Conservation (phyloP, 2,113 vertebrate genomes). For the Percina caprodes region DNA sequence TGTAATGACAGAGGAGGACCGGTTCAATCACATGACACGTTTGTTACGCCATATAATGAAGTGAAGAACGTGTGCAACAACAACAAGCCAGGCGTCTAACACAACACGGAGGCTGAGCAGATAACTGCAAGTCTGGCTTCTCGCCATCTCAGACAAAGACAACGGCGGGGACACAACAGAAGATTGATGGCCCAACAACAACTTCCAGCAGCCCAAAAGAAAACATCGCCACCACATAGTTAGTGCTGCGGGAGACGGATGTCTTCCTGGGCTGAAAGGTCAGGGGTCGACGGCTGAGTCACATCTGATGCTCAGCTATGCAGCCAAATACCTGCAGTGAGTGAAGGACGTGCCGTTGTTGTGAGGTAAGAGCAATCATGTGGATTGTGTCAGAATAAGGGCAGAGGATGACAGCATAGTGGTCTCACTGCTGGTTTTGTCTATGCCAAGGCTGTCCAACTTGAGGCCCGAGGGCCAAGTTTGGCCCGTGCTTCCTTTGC, state of each 20-base stretch:
- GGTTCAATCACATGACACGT: constrained; percentile 7
- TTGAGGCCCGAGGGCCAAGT: too few species aligned
- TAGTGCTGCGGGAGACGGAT: constrained; percentile 77
- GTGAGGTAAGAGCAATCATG: constrained; percentile 61
- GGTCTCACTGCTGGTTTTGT: constrained; percentile 20
- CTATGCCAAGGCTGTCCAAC: background rate
- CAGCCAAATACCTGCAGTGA: constrained; percentile 15
- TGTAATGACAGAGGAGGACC: background rate
- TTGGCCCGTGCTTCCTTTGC: too few species aligned
- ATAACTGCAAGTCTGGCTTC: constrained; percentile 29
- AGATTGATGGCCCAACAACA: constrained; percentile 67
- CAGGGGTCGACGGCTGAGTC: constrained; percentile 63
- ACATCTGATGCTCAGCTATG: constrained; percentile 62
- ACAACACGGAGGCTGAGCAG: constrained; percentile 37
- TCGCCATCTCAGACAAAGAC: constrained; percentile 58
- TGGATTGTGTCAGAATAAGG: constrained; percentile 64
- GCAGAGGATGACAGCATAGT: constrained; percentile 57
- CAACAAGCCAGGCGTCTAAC: constrained; percentile 40
- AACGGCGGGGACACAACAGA: constrained; percentile 47
- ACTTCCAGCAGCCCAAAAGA: constrained; percentile 59
- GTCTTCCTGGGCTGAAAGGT: constrained; percentile 78
- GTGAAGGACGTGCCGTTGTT: constrained; percentile 38
- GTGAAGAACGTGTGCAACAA: constrained; percentile 28
- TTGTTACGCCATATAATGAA: background rate
- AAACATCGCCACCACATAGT: constrained; percentile 62